These are phyloP conservation scores for Rhizomys pruinosus DNA, from an alignment of 2,113 vertebrate species.

Conservation along the genomic window DNA sequence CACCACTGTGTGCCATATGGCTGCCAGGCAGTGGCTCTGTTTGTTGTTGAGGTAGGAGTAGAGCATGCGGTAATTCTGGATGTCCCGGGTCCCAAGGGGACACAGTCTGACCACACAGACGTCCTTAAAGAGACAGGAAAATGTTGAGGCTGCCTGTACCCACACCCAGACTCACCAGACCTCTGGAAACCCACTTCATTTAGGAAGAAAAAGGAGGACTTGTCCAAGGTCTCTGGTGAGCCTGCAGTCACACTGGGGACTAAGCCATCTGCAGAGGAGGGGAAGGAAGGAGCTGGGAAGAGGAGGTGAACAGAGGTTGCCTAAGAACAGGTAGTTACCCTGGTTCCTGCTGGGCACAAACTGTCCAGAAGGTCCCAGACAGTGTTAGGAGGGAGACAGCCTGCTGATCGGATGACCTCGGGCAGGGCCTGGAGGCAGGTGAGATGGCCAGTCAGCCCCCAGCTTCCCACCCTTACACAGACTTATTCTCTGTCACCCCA, in stretches of 20 bases:
- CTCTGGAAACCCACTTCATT: not conserved
- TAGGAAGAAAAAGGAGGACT: not conserved
- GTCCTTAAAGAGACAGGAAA: slow-evolving; percentile 62
- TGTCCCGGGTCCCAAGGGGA: slow-evolving; percentile 70
- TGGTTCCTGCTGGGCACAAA: slow-evolving; percentile 39
- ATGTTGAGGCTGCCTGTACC: not conserved
- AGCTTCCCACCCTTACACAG: not conserved
- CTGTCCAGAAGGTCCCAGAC: slow-evolving; percentile 78
- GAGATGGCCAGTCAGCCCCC: not conserved
- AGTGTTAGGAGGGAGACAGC: slow-evolving; percentile 57
- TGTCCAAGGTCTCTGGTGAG: not conserved
- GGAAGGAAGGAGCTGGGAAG: not conserved
- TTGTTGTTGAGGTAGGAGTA: slow-evolving; percentile 84
- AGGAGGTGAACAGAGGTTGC: not conserved
- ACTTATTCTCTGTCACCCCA: not conserved
- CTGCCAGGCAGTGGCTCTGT: slow-evolving; percentile 75
- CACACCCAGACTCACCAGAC: not conserved
- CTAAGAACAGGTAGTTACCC: slow-evolving; percentile 33
- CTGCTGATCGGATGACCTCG: slow-evolving; percentile 58
- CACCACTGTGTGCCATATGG: not conserved
- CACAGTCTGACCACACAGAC: slow-evolving; percentile 75
- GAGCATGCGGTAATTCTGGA: slow-evolving; percentile 73
- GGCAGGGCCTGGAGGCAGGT: slow-evolving; percentile 71
- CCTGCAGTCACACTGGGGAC: not conserved
- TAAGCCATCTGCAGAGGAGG: not conserved